Evolutionary conservation across 2,113 vertebrate species (phyloP).

Genomic region (human (Homo sapiens)): GRCh38 chr5:81201001-81201500

Average conservation of each 20-base stretch:
- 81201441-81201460: constrained; percentile 81
- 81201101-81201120: not conserved
- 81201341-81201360: constrained; percentile 95
- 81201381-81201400: constrained; percentile 97
- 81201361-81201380: constrained; percentile 95
- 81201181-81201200: rapidly evolving
- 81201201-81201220: not conserved
- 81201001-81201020: not conserved
- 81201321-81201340: constrained; percentile 95
- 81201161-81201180: not conserved
- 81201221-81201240: not conserved
- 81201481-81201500: not conserved
- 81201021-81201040: not conserved
- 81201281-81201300: not conserved
- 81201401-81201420: constrained; percentile 97
- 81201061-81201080: not conserved
- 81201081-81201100: not conserved
- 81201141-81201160: not conserved
- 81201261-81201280: not conserved
- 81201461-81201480: rapidly evolving
- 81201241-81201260: not conserved
- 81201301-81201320: not conserved
- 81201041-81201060: not conserved
- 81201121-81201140: not conserved
- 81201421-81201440: constrained; percentile 97